Percentiles rank a stretch among this genome's conserved stretches.
Conservation (phyloP, 1,140 invertebrate species). For the Oncopodura yosiiana region DNA sequence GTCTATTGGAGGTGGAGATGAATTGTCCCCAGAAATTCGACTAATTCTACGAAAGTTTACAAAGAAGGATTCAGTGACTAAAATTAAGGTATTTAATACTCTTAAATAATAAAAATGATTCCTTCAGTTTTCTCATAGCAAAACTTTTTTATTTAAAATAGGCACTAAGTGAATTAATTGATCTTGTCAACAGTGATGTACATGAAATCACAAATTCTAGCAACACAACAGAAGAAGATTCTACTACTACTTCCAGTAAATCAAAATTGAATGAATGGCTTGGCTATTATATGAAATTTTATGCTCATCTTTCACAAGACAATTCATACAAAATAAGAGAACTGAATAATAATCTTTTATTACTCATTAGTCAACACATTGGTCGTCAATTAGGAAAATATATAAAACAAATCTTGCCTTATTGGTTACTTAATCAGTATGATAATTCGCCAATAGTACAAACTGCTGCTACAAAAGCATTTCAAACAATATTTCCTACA, state of each 20-base stretch:
- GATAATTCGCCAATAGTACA: slow-evolving; percentile 72
- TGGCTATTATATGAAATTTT: slow-evolving; percentile 67
- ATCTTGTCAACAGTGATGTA: slow-evolving; percentile 4
- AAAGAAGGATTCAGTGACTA: slow-evolving; percentile 77
- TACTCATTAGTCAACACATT: slow-evolving; percentile 53
- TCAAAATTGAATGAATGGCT: slow-evolving; percentile 51
- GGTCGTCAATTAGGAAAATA: slow-evolving; percentile 64
- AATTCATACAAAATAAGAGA: slow-evolving; percentile 69
- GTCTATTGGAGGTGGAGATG: neutral
- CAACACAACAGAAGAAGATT: neutral
- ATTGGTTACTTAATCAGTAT: slow-evolving; percentile 66
- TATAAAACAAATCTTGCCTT: slow-evolving; percentile 61
- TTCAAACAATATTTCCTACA: slow-evolving; percentile 40
- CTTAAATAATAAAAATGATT: neutral
- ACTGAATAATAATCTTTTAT: slow-evolving; percentile 56
- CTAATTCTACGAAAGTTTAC: slow-evolving; percentile 62
- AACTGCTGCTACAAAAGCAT: slow-evolving; percentile 57
- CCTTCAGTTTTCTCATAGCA: neutral
- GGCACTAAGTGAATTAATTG: slow-evolving; percentile 22
- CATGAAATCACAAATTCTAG: neutral
- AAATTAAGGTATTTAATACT: slow-evolving; percentile 55
- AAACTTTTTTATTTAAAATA: slow-evolving; percentile 6
- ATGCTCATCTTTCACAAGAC: slow-evolving; percentile 60
- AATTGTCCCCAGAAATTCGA: slow-evolving; percentile 47
- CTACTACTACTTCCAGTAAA: neutral